phyloP scores from a whole-genome alignment of 2,888 invertebrate species.

The Petrolisthes manimaculis region DNA sequence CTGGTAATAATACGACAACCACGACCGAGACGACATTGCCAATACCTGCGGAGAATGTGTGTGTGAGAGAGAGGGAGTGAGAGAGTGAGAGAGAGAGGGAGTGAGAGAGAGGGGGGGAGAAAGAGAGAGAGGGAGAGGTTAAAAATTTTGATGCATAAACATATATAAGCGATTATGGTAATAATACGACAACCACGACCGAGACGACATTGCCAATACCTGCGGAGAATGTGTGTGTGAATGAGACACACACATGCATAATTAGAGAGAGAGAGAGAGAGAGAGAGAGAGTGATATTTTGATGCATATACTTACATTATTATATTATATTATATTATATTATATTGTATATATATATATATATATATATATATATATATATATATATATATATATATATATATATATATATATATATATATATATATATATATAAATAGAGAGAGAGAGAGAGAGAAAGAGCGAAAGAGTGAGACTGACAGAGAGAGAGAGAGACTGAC shows the following conservation, averaged over 20 bases:
- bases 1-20: slow-evolving; percentile 98
- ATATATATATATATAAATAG: too few relatives aligned
- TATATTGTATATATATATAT: too few relatives aligned
- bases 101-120: not conserved
- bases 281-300: not conserved
- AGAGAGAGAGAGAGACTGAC: too few relatives aligned
- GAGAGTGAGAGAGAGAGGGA: too few relatives aligned
- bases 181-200: slow-evolving; percentile 98
- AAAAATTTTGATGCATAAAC: not conserved
- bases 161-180: slow-evolving; percentile 97
- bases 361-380: too few relatives aligned
- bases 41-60: slow-evolving; percentile 74
- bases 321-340: too few relatives aligned
- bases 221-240: not conserved
- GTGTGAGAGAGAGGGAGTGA: too few relatives aligned
- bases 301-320: not conserved
- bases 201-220: slow-evolving; percentile 94
- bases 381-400: too few relatives aligned
- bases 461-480: too few relatives aligned
- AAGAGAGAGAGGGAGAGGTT: not conserved
- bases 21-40: slow-evolving; percentile 97
- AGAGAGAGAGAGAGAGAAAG: too few relatives aligned
- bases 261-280: not conserved
- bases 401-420: too few relatives aligned
- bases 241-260: not conserved